Percentiles rank a stretch among this genome's conserved stretches.
These are phyloP conservation scores for Smittia sp. DNA, from an alignment of 2,888 invertebrate genomes.

Conservation along the genomic window DNA sequence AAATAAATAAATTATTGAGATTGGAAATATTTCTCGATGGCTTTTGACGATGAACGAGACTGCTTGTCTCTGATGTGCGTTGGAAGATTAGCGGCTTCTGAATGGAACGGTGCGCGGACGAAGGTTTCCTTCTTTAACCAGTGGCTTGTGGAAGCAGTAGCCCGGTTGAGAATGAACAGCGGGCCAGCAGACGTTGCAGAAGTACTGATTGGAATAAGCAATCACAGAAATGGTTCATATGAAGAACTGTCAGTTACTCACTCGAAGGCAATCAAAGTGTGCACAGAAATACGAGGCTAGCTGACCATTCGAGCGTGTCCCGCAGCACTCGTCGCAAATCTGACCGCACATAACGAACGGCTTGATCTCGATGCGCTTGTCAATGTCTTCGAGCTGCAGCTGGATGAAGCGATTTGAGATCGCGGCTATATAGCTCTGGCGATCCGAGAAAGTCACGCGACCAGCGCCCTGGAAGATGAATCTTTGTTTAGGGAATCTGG, in stretches of 20 bases:
- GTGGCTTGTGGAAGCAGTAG: slow-evolving; percentile 97
- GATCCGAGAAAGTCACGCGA: slow-evolving; percentile 96
- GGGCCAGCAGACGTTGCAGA: slow-evolving; percentile 99
- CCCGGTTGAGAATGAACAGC: slow-evolving; percentile 96
- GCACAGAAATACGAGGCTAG: slow-evolving; percentile 99
- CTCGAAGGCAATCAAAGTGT: slow-evolving; percentile 97
- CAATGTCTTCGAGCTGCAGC: slow-evolving; percentile 96
- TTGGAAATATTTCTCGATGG: too few relatives aligned
- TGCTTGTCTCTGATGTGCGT: too few relatives aligned
- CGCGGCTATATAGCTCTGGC: slow-evolving; percentile 98
- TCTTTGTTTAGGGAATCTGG: neutral
- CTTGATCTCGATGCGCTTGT: slow-evolving; percentile 95
- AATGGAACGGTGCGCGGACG: slow-evolving; percentile 93
- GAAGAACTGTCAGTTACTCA: slow-evolving; percentile 48
- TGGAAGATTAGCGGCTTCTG: slow-evolving; percentile 82
- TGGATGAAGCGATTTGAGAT: slow-evolving; percentile 98
- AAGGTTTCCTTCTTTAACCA: slow-evolving; percentile 98
- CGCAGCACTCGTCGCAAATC: slow-evolving; percentile 99
- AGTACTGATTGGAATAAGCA: slow-evolving; percentile 66
- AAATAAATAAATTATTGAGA: too few relatives aligned
- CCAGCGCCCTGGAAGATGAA: slow-evolving; percentile 73
- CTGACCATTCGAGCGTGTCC: slow-evolving; percentile 94
- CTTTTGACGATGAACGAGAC: too few relatives aligned
- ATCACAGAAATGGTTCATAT: neutral
- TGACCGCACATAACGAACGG: slow-evolving; percentile 99